Evolutionary conservation across 2,113 vertebrate genomes (phyloP), one percentile per base, ranked within the genome.

Genomic region (Junco hyemalis): DNA sequence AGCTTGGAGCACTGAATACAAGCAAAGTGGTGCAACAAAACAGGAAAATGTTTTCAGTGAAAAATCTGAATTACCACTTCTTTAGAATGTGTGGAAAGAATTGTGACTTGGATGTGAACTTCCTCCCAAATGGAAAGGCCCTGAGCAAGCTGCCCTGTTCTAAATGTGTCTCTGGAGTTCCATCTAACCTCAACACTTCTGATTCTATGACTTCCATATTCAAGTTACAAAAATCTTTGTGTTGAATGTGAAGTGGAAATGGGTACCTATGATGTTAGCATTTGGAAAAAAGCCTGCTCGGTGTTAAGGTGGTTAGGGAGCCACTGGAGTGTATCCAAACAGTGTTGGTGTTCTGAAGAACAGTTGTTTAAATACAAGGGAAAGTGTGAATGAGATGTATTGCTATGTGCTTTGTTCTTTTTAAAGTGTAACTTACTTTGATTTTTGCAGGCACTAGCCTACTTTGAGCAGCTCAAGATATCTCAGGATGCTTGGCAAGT

Each of bases 381-480:
- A 42, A 31, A 19, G 11, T 74, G 33, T 86, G 80, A 88, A 66
- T 50, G 51, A 63, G 33, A 33, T 47, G 29, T 70, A 16, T 85
- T 76, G 19, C 28, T 45, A 2, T 35, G 11, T 57, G 23, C 17
- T 82, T 88, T 44, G 15, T 54, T 73, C 24, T 70, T 59, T 57
- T 76, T 65, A 7, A 60, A 87, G 71, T 68, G 8, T 76, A 57
- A 65, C 40, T 81, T 78, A 86, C 40, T 59, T 53, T 12, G 16
- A 73, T 96, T 60, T 82, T 96, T 97, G 48, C 93, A 99, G 99
- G 99, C 99, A 14, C 93, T 99, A 94, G 99, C 97, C 19, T 99
- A 99, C 97, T 99, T 99, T 93, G 99, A 99, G 94, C 99, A 99
- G 96, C 97, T 99, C 92, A 99, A 99, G 97, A 98, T 99, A 96